Base-by-base conservation (phyloP, 2,888 invertebrate genomes). In the Alcis repandata region DNA sequence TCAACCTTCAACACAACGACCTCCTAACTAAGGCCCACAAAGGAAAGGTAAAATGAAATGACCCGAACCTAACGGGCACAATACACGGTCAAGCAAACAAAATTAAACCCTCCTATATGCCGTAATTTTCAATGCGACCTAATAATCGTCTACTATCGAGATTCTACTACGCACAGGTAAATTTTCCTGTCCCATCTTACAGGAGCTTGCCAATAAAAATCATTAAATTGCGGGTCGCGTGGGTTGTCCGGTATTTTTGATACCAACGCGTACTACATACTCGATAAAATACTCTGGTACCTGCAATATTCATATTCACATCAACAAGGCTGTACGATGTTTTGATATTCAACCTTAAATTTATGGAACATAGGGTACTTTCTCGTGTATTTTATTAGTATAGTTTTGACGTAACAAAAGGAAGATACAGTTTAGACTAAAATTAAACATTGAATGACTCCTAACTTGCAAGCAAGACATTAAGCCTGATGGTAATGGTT, bases 61-160 rank as follows among this genome's bases (percentile, higher is more conserved):
- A 66, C 57, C 60, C 33, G 32, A 43, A 48, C 46, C 22, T 17
- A 52, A 49, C 45, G 22, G 40, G 10, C 41, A 33, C 58, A 68
- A 59, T 57, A 60, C 63, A 63, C 43, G 65, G 57, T 58, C 60
- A 57, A 48, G 45, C 58, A 67, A 67, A 65, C 74, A 72, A 80
- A 84, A 83, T 85, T 84, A 83, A 84, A 81, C 75, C 70, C 67
- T 68, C 69, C 66, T 67, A 75, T 72, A 70, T 19, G 53, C 54
- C 56, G 73, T 87, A 84, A 86, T 85, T 83, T 85, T 77, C 81
- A 82, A 85, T 84, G 83, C 80, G 80, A 79, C 82, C 80, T 85
- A 85, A 86, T 88, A 87, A 87, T 83, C 83, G 88, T 88, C 86
- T 82, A 86, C 89, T 89, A 88, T 82, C 79, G 80, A 79, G 83